Percentiles rank a stretch among this genome's conserved stretches.
These are phyloP conservation scores for Aphelinus atriplicis DNA, from an alignment of 1,140 invertebrate genomes.

Conservation along the genomic window DNA sequence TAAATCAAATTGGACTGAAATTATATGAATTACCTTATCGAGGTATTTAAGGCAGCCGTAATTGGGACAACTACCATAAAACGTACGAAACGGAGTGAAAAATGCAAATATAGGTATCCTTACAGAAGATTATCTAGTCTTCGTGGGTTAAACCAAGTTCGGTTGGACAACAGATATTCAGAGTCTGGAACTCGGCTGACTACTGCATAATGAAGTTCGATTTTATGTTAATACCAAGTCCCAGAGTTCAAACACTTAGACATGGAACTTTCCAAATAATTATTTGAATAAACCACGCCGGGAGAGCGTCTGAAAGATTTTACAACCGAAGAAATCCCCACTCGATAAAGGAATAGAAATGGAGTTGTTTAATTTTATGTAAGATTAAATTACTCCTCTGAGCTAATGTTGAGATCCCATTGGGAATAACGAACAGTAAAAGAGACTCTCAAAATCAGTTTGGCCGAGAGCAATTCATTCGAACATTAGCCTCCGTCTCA, in stretches of 20 bases:
- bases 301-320: not conserved
- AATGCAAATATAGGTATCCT: conserved; percentile 15
- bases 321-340: no score
- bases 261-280: not conserved
- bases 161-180: conserved; percentile 27
- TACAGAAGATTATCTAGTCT: conserved; percentile 20
- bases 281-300: conserved; percentile 19
- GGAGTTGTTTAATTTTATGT: no score
- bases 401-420: no score
- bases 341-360: no score
- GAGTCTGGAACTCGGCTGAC: conserved; percentile 21
- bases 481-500: no score
- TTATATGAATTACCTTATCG: conserved; percentile 1
- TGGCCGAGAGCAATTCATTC: not conserved
- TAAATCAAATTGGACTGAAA: not conserved
- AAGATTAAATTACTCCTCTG: no score
- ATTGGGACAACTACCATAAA: not conserved
- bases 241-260: conserved; percentile 19
- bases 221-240: conserved; percentile 35
- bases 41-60: not conserved
- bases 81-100: not conserved
- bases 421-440: no score
- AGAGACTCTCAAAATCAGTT: no score
- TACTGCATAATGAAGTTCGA: conserved; percentile 32
- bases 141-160: conserved; percentile 29